Evolutionary conservation across 2,888 invertebrate genomes (phyloP).

Genomic region (Agrochola litura): DNA sequence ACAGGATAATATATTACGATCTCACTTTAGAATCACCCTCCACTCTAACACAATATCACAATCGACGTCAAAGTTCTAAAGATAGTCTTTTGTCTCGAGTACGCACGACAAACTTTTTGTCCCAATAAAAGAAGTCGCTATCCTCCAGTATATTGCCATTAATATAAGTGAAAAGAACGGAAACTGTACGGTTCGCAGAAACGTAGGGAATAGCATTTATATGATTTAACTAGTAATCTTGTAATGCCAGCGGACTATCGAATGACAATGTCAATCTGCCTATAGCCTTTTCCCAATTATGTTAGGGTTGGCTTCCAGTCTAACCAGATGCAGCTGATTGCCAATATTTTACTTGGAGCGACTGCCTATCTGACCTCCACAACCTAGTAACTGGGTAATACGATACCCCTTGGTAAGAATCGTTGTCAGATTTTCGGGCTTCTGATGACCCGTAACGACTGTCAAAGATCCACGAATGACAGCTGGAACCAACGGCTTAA

Average conservation of each 20-base stretch:
- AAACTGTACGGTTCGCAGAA: slow-evolving; percentile 37
- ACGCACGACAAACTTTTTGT: slow-evolving; percentile 38
- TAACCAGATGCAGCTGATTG: too few species aligned
- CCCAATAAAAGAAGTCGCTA: slow-evolving; percentile 36
- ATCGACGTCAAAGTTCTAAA: slow-evolving; percentile 19
- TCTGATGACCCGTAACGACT: too few species aligned
- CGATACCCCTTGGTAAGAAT: too few species aligned
- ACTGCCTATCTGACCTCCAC: too few species aligned
- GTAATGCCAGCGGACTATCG: slow-evolving; percentile 28
- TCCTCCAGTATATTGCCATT: slow-evolving; percentile 43
- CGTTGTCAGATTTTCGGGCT: too few species aligned
- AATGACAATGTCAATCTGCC: background rate
- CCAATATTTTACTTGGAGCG: too few species aligned
- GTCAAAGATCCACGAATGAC: too few species aligned
- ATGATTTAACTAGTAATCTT: slow-evolving; percentile 49
- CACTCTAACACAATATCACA: slow-evolving; percentile 17
- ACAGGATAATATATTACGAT: background rate
- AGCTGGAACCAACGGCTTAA: too few species aligned
- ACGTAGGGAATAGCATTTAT: slow-evolving; percentile 30
- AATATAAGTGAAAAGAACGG: slow-evolving; percentile 57
- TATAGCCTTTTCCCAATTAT: too few species aligned
- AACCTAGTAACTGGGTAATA: too few species aligned
- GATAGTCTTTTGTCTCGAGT: slow-evolving; percentile 33
- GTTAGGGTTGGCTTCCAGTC: too few species aligned
- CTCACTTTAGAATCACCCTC: background rate